phyloP scores from a whole-genome alignment of 2,888 invertebrate genomes.

The Catocala fraxini region DNA sequence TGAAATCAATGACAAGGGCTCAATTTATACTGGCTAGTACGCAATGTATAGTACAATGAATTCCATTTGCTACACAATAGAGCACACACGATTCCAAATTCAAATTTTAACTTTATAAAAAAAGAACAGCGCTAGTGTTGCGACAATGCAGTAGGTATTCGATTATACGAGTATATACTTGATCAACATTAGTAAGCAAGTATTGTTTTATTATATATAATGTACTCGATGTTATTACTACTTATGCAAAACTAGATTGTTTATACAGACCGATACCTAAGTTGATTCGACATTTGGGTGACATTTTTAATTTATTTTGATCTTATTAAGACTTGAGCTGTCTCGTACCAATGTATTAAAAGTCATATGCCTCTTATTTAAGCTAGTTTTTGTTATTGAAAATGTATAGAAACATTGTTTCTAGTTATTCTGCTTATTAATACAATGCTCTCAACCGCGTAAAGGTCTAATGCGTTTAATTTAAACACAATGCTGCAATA shows the following conservation, averaged over 20 bases:
- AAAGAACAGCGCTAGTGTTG: slow-evolving; percentile 60
- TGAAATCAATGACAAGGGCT: slow-evolving; percentile 42
- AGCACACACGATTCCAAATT: slow-evolving; percentile 84
- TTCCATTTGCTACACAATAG: slow-evolving; percentile 84
- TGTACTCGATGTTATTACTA: slow-evolving; percentile 1
- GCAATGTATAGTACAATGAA: slow-evolving; percentile 75
- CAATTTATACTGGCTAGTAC: slow-evolving; percentile 60
- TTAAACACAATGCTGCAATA: too few relatives aligned
- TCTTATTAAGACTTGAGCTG: slow-evolving; percentile 8
- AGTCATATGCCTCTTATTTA: slow-evolving; percentile 3
- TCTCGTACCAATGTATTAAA: slow-evolving; percentile 35
- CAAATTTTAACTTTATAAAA: slow-evolving; percentile 75
- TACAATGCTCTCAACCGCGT: too few relatives aligned
- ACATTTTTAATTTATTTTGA: slow-evolving; percentile 19
- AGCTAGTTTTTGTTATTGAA: background rate
- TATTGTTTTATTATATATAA: slow-evolving; percentile 1
- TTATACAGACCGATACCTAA: slow-evolving; percentile 8
- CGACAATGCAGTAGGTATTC: slow-evolving; percentile 31
- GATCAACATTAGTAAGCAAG: slow-evolving; percentile 24
- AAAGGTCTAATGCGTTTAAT: too few relatives aligned
- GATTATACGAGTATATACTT: slow-evolving; percentile 20
- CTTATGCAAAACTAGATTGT: slow-evolving; percentile 8
- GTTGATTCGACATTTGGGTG: slow-evolving; percentile 21
- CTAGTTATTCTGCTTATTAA: too few relatives aligned
- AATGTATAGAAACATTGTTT: slow-evolving; percentile 1